phyloP scores from a whole-genome alignment of 2,113 vertebrate genomes.

The Excalfactoria chinensis region DNA sequence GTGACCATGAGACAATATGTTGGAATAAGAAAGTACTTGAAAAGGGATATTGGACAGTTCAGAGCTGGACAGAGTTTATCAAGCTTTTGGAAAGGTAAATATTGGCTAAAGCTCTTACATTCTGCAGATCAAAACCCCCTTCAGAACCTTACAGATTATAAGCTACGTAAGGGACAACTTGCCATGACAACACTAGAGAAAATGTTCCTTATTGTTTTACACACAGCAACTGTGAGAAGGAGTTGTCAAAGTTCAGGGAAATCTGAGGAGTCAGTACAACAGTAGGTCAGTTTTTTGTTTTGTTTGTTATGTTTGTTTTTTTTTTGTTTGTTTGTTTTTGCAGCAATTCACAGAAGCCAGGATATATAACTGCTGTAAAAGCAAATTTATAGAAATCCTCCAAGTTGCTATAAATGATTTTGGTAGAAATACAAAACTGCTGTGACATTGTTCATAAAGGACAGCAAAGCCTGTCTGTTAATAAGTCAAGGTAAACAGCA shows the following conservation, averaged over 20 bases:
- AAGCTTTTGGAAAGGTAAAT: neutral
- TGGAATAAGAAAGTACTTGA: neutral
- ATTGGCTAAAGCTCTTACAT: neutral
- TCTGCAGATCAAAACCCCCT: neutral
- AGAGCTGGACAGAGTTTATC: neutral
- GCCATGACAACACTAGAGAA: neutral
- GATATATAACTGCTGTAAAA: neutral
- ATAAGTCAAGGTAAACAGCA: constrained; percentile 42
- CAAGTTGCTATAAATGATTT: neutral
- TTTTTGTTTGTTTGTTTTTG: neutral
- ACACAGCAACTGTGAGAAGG: neutral
- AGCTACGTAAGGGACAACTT: neutral
- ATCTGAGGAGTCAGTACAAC: neutral
- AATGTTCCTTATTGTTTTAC: neutral
- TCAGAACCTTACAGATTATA: neutral
- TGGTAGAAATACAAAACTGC: constrained; percentile 23
- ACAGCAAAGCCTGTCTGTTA: neutral
- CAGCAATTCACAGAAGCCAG: neutral
- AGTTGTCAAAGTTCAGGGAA: neutral
- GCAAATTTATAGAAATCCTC: constrained; percentile 3
- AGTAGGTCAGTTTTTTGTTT: neutral
- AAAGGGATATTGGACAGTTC: neutral
- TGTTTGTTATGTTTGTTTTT: no score
- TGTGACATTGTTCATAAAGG: neutral
- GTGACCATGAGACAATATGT: neutral